These are phyloP conservation scores for Characodon lateralis DNA, from an alignment of 2,797 vertebrate species.

Conservation along the genomic window DNA sequence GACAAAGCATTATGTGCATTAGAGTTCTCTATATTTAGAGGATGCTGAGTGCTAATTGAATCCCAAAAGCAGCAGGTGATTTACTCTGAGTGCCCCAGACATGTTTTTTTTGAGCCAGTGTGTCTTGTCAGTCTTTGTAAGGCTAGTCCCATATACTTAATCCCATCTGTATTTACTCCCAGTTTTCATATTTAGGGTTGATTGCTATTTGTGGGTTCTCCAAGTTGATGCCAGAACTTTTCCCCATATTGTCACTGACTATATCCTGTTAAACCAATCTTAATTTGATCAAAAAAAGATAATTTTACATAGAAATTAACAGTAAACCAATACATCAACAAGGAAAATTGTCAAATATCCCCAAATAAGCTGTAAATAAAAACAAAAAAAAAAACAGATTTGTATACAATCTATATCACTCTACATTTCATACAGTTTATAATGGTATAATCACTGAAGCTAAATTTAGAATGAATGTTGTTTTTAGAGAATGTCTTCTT, in stretches of 20 bases:
- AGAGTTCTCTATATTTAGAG: constrained; percentile 74
- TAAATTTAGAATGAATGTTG: neutral
- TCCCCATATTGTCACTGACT: neutral
- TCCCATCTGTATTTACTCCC: constrained; percentile 9
- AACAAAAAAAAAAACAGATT: neutral
- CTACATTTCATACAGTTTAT: neutral
- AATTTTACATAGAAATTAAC: neutral
- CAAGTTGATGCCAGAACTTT: constrained; percentile 4
- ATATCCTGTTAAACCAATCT: constrained; percentile 13
- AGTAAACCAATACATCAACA: neutral
- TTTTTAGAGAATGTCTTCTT: neutral
- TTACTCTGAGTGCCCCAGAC: constrained; percentile 32
- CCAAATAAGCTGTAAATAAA: neutral
- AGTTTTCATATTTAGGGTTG: constrained; percentile 32
- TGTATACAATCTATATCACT: neutral
- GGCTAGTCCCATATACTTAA: constrained; percentile 21
- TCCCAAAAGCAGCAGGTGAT: constrained; percentile 58
- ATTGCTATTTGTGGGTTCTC: constrained; percentile 31
- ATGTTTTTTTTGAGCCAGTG: constrained; percentile 33
- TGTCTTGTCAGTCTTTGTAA: constrained; percentile 23
- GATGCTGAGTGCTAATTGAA: constrained; percentile 57
- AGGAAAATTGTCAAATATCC: neutral
- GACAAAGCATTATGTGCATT: constrained; percentile 56
- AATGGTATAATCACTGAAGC: neutral
- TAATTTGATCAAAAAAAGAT: neutral